Conservation (phyloP, 35 echinoderm and acorn worm genomes). For the Eucidaris tribuloides region DNA sequence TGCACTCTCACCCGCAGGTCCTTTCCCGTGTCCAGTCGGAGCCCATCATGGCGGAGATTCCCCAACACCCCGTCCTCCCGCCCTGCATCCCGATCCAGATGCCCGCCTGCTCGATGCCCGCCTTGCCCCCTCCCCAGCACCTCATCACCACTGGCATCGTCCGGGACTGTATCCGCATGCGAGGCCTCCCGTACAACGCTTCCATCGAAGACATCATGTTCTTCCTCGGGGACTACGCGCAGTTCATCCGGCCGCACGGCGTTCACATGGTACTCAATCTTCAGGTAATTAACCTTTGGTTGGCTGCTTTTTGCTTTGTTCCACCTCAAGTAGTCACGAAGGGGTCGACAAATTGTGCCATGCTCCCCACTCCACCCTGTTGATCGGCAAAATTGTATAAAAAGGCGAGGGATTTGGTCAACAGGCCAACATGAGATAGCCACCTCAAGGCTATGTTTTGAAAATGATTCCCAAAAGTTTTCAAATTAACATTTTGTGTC, state of each 20-base stretch:
- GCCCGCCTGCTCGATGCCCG: slow-evolving; percentile 10
- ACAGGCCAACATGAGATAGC: no score
- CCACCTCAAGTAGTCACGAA: no score
- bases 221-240: slow-evolving; percentile 85
- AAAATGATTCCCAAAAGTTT: no score
- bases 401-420: no score
- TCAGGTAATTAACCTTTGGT: no score
- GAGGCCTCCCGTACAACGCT: slow-evolving; percentile 87
- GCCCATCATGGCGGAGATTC: slow-evolving; percentile 86
- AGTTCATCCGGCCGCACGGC: slow-evolving; percentile 94
- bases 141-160: slow-evolving; percentile 72
- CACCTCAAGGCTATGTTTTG: no score
- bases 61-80: slow-evolving; percentile 39
- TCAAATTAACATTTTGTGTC: no score
- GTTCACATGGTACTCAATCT: slow-evolving; percentile 97
- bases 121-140: slow-evolving; percentile 57
- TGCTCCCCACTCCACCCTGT: no score
- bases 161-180: slow-evolving; percentile 91
- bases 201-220: slow-evolving; percentile 98
- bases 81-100: slow-evolving; percentile 21
- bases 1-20: no score
- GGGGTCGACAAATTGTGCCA: no score
- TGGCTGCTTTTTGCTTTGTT: no score
- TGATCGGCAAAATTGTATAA: no score
- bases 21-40: slow-evolving; percentile 89